phyloP scores from a whole-genome alignment of 2,113 vertebrate genomes.

The Nannospalax galili region DNA sequence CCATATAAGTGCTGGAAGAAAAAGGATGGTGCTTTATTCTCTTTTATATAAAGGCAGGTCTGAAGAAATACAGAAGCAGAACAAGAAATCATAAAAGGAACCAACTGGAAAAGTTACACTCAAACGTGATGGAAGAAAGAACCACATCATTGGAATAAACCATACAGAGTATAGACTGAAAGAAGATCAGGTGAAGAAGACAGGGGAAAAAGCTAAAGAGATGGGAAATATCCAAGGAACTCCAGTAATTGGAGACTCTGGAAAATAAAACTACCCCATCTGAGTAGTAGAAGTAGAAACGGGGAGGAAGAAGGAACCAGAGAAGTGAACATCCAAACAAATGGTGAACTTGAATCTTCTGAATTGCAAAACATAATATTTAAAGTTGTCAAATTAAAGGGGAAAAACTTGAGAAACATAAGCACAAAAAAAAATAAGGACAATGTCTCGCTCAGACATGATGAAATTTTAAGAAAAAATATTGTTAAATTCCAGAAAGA shows the following conservation, averaged over 20 bases:
- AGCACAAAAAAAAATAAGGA: neutral
- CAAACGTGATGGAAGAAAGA: neutral
- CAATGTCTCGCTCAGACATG: neutral
- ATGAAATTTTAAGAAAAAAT: neutral
- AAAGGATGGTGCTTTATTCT: neutral
- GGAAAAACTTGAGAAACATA: neutral
- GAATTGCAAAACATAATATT: neutral
- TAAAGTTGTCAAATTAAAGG: neutral
- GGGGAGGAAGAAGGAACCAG: neutral
- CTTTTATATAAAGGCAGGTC: neutral
- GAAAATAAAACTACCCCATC: neutral
- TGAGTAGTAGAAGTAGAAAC: neutral
- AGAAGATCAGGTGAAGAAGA: neutral
- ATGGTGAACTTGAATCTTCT: neutral
- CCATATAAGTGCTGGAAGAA: neutral
- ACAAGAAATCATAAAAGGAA: neutral
- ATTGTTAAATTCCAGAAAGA: no score
- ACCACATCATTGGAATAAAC: neutral
- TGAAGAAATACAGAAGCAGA: neutral
- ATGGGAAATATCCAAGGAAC: neutral
- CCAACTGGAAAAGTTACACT: neutral
- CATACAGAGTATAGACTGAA: neutral
- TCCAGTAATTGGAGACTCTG: neutral
- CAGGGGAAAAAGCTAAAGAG: neutral
- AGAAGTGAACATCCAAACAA: neutral